Percentiles rank a stretch among this genome's conserved stretches.
Conservation (phyloP, 2,113 vertebrate genomes). For the Aphelocoma coerulescens region DNA sequence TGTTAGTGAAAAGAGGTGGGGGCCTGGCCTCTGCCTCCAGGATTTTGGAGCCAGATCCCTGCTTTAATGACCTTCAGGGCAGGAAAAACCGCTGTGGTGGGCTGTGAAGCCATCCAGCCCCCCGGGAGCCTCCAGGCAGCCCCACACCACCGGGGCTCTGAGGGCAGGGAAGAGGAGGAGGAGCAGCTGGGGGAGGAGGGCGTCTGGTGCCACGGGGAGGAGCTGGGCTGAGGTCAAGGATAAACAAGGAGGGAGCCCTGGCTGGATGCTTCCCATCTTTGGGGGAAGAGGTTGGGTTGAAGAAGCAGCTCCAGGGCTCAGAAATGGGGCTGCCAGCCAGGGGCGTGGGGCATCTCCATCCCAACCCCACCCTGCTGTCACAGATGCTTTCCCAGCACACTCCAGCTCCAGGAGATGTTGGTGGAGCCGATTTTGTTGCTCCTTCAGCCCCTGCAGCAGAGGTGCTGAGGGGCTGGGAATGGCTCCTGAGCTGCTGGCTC, state of each 20-base stretch:
- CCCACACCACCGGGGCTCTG: neutral
- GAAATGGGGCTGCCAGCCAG: neutral
- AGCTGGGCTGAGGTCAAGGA: neutral
- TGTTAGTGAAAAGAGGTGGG: fast-evolving
- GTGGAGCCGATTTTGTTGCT: neutral
- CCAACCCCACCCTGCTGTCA: neutral
- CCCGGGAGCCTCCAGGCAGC: neutral
- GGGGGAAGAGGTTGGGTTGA: neutral
- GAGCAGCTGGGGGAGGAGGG: neutral
- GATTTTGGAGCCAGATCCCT: neutral
- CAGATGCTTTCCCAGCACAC: neutral
- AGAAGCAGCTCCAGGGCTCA: neutral
- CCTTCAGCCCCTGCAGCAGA: neutral
- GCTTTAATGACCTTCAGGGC: neutral
- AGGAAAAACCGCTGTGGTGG: fast-evolving
- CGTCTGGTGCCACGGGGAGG: neutral
- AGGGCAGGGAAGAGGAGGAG: neutral
- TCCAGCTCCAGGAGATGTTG: neutral
- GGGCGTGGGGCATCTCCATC: fast-evolving
- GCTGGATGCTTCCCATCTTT: neutral
- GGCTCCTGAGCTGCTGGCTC: neutral
- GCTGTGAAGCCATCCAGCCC: neutral
- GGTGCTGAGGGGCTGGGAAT: neutral
- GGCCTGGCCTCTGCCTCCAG: neutral
- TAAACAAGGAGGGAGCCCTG: neutral